Evolutionary conservation across 1,140 invertebrate species (phyloP).

Genomic region (Ylistrum balloti): DNA sequence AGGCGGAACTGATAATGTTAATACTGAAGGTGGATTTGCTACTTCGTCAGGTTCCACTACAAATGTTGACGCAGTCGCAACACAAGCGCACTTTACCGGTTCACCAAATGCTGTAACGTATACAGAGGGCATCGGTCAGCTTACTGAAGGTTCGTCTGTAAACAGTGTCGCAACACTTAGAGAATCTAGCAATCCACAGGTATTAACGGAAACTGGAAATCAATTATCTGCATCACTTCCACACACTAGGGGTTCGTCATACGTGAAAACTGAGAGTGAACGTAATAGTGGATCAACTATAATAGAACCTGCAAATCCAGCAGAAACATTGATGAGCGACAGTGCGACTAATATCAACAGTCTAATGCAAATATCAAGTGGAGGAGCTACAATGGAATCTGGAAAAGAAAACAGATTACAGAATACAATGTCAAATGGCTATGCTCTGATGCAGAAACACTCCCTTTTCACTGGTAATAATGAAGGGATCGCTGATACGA

Average conservation of each 20-base stretch:
- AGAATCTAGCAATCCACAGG: background rate
- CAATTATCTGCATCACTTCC: too few relatives aligned
- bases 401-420: background rate
- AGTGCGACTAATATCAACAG: background rate
- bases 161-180: background rate
- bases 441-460: background rate
- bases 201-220: background rate
- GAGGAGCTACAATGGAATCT: background rate
- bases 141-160: background rate
- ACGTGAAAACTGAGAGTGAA: background rate
- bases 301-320: background rate
- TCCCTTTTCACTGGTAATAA: background rate
- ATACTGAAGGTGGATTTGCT: background rate
- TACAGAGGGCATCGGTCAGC: background rate
- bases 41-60: background rate
- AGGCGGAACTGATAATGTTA: background rate
- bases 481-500: background rate
- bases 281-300: background rate
- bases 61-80: background rate
- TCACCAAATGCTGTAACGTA: background rate
- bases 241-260: background rate
- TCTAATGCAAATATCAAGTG: too few relatives aligned
- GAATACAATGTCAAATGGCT: background rate
- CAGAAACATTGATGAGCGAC: background rate
- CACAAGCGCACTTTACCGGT: background rate